A percentile compares a stretch with the other conserved stretches of the same genome.
Evolutionary conservation across 2,113 vertebrate species (phyloP).

Genomic region (Nibea albiflora): DNA sequence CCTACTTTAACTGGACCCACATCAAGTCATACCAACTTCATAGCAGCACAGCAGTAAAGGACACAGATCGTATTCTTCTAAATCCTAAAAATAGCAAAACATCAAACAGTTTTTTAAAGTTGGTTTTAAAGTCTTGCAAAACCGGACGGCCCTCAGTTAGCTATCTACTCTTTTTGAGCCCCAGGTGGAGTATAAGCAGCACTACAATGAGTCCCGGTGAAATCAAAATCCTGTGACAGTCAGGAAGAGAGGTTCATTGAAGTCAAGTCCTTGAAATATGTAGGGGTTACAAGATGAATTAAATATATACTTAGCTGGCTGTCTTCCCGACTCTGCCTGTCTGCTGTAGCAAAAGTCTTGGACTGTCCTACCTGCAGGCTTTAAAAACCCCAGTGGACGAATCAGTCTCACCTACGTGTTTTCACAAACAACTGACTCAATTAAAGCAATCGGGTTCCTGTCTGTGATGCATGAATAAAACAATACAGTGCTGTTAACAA

Average conservation of each 20-base stretch:
- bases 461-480: background rate
- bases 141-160: too few relatives aligned
- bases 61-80: background rate
- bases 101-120: too few relatives aligned
- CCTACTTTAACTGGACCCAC: constrained; percentile 13
- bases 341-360: background rate
- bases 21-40: background rate
- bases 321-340: background rate
- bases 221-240: constrained; percentile 41
- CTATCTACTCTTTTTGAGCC: constrained; percentile 1
- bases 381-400: background rate
- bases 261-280: constrained; percentile 12
- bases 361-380: background rate
- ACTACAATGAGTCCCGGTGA: constrained; percentile 16
- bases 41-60: background rate
- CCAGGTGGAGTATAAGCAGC: constrained; percentile 16
- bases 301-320: constrained; percentile 11
- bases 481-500: background rate
- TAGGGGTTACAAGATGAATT: constrained; percentile 26
- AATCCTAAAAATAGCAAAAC: background rate
- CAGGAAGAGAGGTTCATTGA: constrained; percentile 23
- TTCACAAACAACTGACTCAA: background rate
- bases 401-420: background rate
- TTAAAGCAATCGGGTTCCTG: background rate
- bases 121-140: too few relatives aligned